Conservation (phyloP, 1,140 invertebrate species). For the Leptopilina boulardi region DNA sequence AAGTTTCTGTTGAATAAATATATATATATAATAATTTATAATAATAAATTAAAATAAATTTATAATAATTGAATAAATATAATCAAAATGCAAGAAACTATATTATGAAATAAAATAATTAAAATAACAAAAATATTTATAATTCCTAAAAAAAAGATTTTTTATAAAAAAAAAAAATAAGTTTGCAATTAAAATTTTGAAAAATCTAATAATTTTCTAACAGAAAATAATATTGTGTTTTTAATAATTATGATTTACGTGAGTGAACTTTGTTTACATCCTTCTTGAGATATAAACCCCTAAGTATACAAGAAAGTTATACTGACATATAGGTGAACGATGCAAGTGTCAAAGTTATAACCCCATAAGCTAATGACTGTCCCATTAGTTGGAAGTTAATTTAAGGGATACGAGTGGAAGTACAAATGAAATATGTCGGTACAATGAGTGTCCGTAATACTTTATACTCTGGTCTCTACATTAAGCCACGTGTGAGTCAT, state of each 20-base stretch:
- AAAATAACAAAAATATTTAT: too few species aligned
- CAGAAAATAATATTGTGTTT: not conserved
- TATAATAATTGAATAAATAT: too few species aligned
- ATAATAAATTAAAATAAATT: too few species aligned
- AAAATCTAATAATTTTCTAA: too few species aligned
- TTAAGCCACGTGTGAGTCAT: slow-evolving; percentile 4
- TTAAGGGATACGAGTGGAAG: slow-evolving; percentile 7
- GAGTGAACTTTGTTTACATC: slow-evolving; percentile 6
- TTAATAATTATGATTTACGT: not conserved
- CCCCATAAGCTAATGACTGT: slow-evolving; percentile 8
- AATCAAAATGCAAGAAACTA: too few species aligned
- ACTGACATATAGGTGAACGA: not conserved
- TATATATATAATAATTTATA: too few species aligned
- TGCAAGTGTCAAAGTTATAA: slow-evolving; percentile 1
- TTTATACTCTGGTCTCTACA: not conserved
- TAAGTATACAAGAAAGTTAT: not conserved
- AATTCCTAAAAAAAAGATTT: too few species aligned
- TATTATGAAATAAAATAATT: too few species aligned
- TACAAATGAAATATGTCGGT: slow-evolving; percentile 7
- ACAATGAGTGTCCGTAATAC: not conserved
- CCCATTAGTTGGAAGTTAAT: slow-evolving; percentile 7
- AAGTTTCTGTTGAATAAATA: too few species aligned
- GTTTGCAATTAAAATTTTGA: too few species aligned
- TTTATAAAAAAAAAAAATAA: too few species aligned
- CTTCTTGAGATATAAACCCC: not conserved